Percentiles rank a stretch among this genome's conserved stretches.
Evolutionary conservation across 2,888 invertebrate genomes (phyloP).

Genomic region (Silvanus unidentatus): DNA sequence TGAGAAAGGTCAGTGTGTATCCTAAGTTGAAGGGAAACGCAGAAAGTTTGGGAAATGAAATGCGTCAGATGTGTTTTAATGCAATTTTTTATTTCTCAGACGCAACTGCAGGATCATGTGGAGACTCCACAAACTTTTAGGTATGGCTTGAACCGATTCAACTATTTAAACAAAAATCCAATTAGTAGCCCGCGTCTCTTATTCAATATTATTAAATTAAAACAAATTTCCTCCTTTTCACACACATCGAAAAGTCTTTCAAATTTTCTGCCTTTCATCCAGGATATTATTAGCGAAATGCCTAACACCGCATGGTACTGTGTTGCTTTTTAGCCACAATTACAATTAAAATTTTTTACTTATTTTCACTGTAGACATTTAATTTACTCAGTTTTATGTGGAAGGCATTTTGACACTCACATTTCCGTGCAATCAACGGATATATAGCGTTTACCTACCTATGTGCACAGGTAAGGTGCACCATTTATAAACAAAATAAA

Average conservation of each 20-base stretch:
- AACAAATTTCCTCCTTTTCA: slow-evolving; percentile 21
- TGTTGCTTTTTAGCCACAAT: slow-evolving; percentile 23
- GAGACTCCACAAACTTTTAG: no score
- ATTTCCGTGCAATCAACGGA: no score
- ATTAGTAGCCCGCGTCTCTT: slow-evolving; percentile 8
- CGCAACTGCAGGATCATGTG: no score
- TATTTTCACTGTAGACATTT: slow-evolving; percentile 25
- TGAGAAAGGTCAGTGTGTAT: slow-evolving; percentile 36
- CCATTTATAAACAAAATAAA: no score
- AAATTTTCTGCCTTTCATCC: neutral
- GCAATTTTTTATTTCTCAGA: no score
- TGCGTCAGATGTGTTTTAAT: slow-evolving; percentile 14
- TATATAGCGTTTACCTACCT: no score
- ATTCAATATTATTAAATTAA: slow-evolving; percentile 24
- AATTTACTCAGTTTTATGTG: slow-evolving; percentile 23
- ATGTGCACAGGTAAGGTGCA: no score
- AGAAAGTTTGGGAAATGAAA: slow-evolving; percentile 24
- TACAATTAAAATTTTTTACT: slow-evolving; percentile 27
- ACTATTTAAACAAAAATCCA: no score
- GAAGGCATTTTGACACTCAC: neutral
- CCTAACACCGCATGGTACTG: slow-evolving; percentile 38
- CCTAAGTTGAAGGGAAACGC: slow-evolving; percentile 15
- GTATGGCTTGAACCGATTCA: no score
- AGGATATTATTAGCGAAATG: slow-evolving; percentile 13
- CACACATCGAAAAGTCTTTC: no score